Base-by-base conservation (phyloP, 2,113 vertebrate genomes). In the Hirundichthys speculiger region DNA sequence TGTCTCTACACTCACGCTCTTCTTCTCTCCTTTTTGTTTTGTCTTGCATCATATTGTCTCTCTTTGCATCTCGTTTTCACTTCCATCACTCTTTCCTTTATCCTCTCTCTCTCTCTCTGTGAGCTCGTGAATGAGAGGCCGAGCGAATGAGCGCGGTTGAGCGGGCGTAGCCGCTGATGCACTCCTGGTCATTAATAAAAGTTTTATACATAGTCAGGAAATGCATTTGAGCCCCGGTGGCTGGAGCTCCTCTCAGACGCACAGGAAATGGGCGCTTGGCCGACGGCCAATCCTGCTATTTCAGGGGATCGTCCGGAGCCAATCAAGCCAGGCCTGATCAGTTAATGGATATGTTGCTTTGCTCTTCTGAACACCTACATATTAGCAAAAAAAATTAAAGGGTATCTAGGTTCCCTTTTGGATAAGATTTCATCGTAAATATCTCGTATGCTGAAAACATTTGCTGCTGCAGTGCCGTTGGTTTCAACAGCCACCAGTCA, bases 141-240 rank as follows among this genome's bases (percentile, higher is more conserved):
- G 70, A 65, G 82, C 1, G 63, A 61, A 53, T 59, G 69, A 77
- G 75, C 54, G 58, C 62, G 77, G 64, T 73, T 52, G 73, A 74
- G 76, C 20, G 50, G 67, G 64, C 77, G 71, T 54, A 60, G 80
- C 86, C 77, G 48, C 90, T 90, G 89, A 93, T 92, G 93, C 91
- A 92, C 92, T 93, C 90, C 85, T 91, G 86, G 85, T 92, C 93
- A 93, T 93, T 94, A 94, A 93, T 92, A 93, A 91, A 93, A 91
- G 80, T 93, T 92, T 93, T 91, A 92, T 94, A 91, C 90, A 82
- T 85, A 89, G 90, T 92, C 91, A 94, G 92, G 93, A 94, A 94
- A 93, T 94, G 91, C 91, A 92, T 93, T 91, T 91, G 80, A 83
- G 91, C 86, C 83, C 84, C 85, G 72, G 89, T 86, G 91, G 89